These are phyloP conservation scores for Asarcornis scutulata DNA, from an alignment of 2,113 vertebrate genomes.

Conservation along the genomic window DNA sequence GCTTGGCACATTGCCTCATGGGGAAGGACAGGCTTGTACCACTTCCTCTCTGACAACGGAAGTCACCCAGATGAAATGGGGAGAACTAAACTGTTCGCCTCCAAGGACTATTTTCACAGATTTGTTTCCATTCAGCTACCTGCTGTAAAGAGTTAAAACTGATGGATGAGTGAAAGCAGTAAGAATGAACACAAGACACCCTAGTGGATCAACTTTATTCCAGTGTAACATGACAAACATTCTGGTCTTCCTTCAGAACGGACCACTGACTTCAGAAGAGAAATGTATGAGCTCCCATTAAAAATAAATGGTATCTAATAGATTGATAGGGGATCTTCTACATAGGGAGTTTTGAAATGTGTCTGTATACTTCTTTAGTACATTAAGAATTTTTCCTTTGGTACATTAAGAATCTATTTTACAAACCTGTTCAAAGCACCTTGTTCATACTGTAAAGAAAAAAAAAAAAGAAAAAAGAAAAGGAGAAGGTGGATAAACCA, in stretches of 20 bases:
- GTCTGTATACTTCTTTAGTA: background rate
- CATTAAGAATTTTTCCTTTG: background rate
- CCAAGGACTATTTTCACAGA: background rate
- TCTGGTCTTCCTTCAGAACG: background rate
- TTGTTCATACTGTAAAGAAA: background rate
- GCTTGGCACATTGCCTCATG: fast-evolving
- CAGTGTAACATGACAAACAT: background rate
- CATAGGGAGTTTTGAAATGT: background rate
- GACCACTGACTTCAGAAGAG: background rate
- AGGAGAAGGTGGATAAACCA: background rate
- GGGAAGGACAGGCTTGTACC: background rate
- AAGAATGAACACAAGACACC: background rate
- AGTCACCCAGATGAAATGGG: fast-evolving
- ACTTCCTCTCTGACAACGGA: background rate
- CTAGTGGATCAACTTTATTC: background rate
- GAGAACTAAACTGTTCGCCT: background rate
- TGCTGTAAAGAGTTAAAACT: background rate
- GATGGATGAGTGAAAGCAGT: background rate
- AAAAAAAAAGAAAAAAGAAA: fast-evolving
- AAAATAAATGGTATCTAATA: background rate
- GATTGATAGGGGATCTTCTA: background rate
- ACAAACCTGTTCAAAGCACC: background rate
- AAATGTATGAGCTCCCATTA: background rate
- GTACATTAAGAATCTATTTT: background rate
- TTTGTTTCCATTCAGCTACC: background rate